Conservation (phyloP, 2,797 vertebrate species). For the Leucoraja ocellata region DNA sequence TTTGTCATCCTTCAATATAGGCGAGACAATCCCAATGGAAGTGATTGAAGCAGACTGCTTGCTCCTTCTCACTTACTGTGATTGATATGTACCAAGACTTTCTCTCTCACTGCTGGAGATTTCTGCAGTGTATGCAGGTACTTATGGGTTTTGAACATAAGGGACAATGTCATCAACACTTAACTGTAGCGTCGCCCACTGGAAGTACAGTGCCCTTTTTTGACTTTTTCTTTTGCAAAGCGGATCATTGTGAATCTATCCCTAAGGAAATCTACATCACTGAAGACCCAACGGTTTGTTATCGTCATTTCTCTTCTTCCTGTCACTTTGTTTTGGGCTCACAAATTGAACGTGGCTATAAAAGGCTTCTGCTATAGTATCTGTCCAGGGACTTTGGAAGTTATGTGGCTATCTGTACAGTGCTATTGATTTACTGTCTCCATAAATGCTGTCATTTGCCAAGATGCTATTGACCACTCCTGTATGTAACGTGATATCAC, state of each 20-base stretch:
- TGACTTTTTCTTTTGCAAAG: constrained; percentile 21
- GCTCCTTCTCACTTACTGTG: neutral
- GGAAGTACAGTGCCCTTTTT: neutral
- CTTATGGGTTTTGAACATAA: neutral
- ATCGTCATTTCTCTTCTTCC: constrained; percentile 21
- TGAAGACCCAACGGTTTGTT: neutral
- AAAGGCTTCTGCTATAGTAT: neutral
- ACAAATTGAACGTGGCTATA: constrained; percentile 32
- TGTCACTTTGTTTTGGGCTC: constrained; percentile 32
- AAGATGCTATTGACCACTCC: neutral
- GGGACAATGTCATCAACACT: neutral
- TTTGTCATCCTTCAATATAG: neutral
- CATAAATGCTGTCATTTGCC: constrained; percentile 18
- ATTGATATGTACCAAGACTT: neutral
- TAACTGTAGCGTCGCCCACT: neutral
- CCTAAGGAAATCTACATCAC: constrained; percentile 29
- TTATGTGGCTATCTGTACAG: constrained; percentile 29
- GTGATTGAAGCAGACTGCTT: neutral
- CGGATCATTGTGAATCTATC: constrained; percentile 12
- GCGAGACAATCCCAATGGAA: neutral
- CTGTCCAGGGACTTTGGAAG: constrained; percentile 29
- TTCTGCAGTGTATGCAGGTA: neutral
- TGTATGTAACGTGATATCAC: neutral
- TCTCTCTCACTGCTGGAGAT: too few relatives aligned
- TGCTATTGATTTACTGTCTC: constrained; percentile 33